phyloP scores from a whole-genome alignment of 2,797 vertebrate genomes.

The Pterois miles region DNA sequence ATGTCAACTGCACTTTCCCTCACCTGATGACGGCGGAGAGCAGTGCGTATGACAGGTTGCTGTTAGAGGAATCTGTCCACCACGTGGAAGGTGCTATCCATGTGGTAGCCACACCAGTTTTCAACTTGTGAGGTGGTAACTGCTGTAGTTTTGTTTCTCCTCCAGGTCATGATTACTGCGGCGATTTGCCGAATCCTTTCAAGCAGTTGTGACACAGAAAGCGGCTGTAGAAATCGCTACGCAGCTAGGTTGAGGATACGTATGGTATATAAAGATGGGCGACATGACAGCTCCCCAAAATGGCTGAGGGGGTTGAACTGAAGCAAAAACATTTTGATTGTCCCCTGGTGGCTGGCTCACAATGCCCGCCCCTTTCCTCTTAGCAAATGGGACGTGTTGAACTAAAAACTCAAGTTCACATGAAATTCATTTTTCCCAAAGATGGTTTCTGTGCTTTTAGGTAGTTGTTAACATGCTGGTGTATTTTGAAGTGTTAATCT shows the following conservation, averaged over 20 bases:
- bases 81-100: neutral
- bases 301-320: too few relatives aligned
- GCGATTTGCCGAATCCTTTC: conserved; percentile 17
- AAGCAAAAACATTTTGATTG: too few relatives aligned
- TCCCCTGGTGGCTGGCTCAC: too few relatives aligned
- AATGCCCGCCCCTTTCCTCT: too few relatives aligned
- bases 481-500: too few relatives aligned
- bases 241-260: neutral
- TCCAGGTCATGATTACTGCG: conserved; percentile 15
- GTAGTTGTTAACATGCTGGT: too few relatives aligned
- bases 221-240: neutral
- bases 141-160: conserved; percentile 7
- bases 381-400: too few relatives aligned
- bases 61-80: neutral
- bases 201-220: neutral
- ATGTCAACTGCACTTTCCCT: conserved; percentile 20
- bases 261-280: neutral
- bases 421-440: too few relatives aligned
- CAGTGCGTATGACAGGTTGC: neutral
- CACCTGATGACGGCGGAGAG: neutral
- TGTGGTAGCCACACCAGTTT: conserved; percentile 10
- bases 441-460: too few relatives aligned
- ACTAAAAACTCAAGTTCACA: too few relatives aligned
- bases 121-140: conserved; percentile 5
- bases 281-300: too few relatives aligned